Percentiles rank a stretch among this genome's conserved stretches.
phyloP scores from a whole-genome alignment of 2,888 invertebrate genomes.

The Halictus ligatus region DNA sequence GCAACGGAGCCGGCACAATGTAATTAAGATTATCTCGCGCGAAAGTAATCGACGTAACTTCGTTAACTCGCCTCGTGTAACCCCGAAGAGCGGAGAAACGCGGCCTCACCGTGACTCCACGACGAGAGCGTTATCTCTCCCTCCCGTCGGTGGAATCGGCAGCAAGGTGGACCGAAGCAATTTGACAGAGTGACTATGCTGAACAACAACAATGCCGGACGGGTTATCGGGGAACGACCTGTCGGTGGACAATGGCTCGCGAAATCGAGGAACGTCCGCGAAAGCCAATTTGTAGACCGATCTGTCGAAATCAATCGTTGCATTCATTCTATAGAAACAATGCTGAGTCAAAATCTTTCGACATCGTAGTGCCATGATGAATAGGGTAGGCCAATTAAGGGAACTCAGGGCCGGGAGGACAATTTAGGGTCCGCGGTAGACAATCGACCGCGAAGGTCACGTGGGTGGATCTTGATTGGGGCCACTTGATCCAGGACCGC shows the following conservation, averaged over 20 bases:
- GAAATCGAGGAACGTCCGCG: conserved; percentile 50
- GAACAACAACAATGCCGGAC: conserved; percentile 58
- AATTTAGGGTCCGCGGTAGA: background rate
- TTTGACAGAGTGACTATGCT: conserved; percentile 66
- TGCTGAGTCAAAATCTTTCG: background rate
- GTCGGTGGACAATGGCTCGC: conserved; percentile 37
- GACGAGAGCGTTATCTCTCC: background rate
- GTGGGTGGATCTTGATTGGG: background rate
- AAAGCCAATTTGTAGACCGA: conserved; percentile 30
- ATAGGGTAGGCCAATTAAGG: background rate
- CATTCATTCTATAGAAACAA: background rate
- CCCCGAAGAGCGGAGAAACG: background rate
- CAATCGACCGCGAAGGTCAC: background rate
- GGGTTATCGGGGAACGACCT: conserved; percentile 34
- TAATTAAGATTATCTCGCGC: conserved; percentile 53
- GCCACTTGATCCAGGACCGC: background rate
- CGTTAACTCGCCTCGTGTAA: conserved; percentile 42
- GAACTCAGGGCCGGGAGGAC: background rate
- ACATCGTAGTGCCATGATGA: background rate
- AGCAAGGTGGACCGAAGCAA: conserved; percentile 40
- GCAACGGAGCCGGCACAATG: background rate
- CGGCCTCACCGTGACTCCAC: conserved; percentile 13
- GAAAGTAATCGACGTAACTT: conserved; percentile 51
- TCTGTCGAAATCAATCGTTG: conserved; percentile 28
- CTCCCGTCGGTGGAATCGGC: background rate